Evolutionary conservation across 2,888 invertebrate species (phyloP).

Genomic region (Drosophila dives): DNA sequence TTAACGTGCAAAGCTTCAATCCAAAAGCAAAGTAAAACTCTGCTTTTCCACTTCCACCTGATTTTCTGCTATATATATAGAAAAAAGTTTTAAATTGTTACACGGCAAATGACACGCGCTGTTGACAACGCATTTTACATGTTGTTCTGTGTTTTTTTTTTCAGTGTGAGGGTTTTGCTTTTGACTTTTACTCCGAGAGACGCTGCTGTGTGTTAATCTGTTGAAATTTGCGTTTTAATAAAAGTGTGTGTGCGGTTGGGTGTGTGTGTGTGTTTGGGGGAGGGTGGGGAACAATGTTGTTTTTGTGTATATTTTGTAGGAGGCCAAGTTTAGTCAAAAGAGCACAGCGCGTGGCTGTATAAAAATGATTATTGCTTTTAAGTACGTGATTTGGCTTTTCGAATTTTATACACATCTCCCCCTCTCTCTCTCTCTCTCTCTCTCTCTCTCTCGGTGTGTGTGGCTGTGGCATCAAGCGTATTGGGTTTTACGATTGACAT

Average conservation of each 20-base stretch:
- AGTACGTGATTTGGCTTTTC: conserved; percentile 72
- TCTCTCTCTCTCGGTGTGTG: conserved; percentile 13
- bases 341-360: conserved; percentile 43
- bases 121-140: conserved; percentile 27
- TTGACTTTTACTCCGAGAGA: conserved; percentile 7
- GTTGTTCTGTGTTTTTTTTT: neutral
- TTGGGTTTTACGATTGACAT: conserved; percentile 69
- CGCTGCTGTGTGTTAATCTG: conserved; percentile 68
- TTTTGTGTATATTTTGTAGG: conserved; percentile 28
- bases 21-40: conserved; percentile 34
- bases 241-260: conserved; percentile 47
- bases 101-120: conserved; percentile 75
- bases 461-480: conserved; percentile 66
- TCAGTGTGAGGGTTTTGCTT: conserved; percentile 3
- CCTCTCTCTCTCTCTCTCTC: neutral
- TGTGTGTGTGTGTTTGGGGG: conserved; percentile 9
- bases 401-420: conserved; percentile 32
- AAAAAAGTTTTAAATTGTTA: conserved; percentile 77
- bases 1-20: conserved; percentile 66
- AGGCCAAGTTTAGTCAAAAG: conserved; percentile 50
- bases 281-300: conserved; percentile 16
- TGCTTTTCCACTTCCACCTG: conserved; percentile 1
- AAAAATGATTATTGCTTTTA: conserved; percentile 78
- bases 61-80: conserved; percentile 28
- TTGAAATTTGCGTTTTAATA: conserved; percentile 77